Conservation (phyloP, 2,797 vertebrate species). For the Delichon dasypus region DNA sequence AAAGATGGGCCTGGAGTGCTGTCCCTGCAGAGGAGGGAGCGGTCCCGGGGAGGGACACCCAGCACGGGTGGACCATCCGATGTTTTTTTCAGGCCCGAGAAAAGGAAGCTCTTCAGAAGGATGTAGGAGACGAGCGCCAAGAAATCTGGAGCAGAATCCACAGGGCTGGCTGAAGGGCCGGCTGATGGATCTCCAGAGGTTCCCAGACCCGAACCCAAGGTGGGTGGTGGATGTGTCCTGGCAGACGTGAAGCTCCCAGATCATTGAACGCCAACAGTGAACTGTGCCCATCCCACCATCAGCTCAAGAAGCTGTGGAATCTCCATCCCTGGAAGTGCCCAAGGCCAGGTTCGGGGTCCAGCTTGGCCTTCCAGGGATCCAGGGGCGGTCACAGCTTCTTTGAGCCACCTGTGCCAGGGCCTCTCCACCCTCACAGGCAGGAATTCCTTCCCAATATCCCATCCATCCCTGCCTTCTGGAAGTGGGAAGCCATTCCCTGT, state of each 20-base stretch:
- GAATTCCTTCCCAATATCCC: too few relatives aligned
- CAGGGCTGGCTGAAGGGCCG: fast-evolving
- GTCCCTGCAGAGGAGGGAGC: fast-evolving
- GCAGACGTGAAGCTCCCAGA: neutral
- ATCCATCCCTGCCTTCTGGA: too few relatives aligned
- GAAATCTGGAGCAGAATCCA: neutral
- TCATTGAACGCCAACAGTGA: neutral
- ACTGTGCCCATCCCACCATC: fast-evolving
- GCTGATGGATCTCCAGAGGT: neutral
- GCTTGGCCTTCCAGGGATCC: too few relatives aligned
- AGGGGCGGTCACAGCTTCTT: too few relatives aligned
- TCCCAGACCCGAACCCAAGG: neutral
- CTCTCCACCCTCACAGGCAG: too few relatives aligned
- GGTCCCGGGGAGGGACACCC: neutral
- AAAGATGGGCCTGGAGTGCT: neutral
- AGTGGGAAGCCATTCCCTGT: too few relatives aligned
- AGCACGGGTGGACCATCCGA: neutral
- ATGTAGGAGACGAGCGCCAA: fast-evolving
- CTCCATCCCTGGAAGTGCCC: neutral
- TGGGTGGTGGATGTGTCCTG: fast-evolving
- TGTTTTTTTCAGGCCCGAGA: neutral
- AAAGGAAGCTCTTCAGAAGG: neutral
- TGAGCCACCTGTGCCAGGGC: too few relatives aligned
- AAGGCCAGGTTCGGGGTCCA: too few relatives aligned
- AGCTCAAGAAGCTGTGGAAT: neutral